These are phyloP conservation scores for Chaetodon trifasciatus DNA, from an alignment of 2,797 vertebrate genomes.

Conservation along the genomic window DNA sequence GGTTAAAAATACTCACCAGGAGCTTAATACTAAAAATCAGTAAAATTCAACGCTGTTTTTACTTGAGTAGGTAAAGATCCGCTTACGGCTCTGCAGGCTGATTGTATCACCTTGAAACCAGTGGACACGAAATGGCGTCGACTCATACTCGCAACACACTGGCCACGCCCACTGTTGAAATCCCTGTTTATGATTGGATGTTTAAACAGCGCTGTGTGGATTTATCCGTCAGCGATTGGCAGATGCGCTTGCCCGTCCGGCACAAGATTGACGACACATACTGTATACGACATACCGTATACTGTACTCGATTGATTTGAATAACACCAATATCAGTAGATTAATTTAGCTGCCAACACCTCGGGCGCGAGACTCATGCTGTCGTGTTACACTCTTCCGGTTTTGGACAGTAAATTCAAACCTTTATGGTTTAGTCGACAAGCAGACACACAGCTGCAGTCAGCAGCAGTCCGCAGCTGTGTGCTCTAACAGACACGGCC, in stretches of 20 bases:
- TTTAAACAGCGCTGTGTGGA: accelerated
- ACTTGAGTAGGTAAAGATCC: conserved; percentile 73
- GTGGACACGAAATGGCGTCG: conserved; percentile 84
- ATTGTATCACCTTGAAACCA: conserved; percentile 75
- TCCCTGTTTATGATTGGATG: conserved; percentile 59
- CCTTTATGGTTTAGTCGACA: neutral
- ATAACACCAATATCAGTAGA: too few species aligned
- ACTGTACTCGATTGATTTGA: neutral
- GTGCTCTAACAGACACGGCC: neutral
- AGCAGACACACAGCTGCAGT: neutral
- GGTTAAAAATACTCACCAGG: conserved; percentile 87
- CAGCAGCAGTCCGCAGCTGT: neutral
- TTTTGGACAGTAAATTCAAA: neutral
- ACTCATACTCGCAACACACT: neutral
- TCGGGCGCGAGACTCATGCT: too few species aligned
- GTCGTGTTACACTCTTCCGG: too few species aligned
- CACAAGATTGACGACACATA: conserved; percentile 16
- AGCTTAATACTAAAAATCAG: conserved; percentile 86
- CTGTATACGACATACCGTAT: neutral
- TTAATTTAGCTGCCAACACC: too few species aligned
- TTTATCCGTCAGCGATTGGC: conserved; percentile 50
- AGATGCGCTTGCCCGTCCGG: accelerated
- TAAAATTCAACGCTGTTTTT: conserved; percentile 79
- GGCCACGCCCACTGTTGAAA: conserved; percentile 10
- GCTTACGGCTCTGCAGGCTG: conserved; percentile 48